Conservation (phyloP, 2,888 invertebrate genomes). For the Hipparchia sbordonii region DNA sequence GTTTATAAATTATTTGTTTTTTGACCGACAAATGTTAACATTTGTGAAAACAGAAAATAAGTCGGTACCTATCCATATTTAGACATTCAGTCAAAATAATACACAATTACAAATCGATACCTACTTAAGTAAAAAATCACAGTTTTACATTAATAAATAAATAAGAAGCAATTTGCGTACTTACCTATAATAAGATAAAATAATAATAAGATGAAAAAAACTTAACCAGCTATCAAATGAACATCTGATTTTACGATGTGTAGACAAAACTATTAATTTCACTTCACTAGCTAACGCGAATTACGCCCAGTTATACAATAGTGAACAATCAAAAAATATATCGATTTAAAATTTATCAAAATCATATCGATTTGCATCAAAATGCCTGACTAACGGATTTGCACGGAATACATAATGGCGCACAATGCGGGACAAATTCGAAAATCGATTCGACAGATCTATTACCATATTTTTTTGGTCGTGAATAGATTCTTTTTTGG, state of each 20-base stretch:
- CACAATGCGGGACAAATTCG: slow-evolving; percentile 73
- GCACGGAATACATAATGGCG: slow-evolving; percentile 58
- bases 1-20: no score
- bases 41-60: no score
- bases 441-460: slow-evolving; percentile 68
- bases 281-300: slow-evolving; percentile 44
- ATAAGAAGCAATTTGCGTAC: no score
- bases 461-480: slow-evolving; percentile 58
- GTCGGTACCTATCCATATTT: no score
- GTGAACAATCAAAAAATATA: slow-evolving; percentile 43
- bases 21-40: no score
- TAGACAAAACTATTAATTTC: slow-evolving; percentile 46
- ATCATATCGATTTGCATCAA: slow-evolving; percentile 61
- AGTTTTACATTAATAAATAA: no score
- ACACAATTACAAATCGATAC: no score
- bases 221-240: no score
- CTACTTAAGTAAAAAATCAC: no score
- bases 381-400: slow-evolving; percentile 71
- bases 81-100: no score
- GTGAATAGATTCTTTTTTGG: slow-evolving; percentile 18
- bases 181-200: no score
- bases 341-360: slow-evolving; percentile 42
- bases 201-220: no score
- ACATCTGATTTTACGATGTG: slow-evolving; percentile 14
- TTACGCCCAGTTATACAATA: slow-evolving; percentile 60